Base-by-base conservation (phyloP, 2,888 invertebrate species). In the Gerosis bhagava region DNA sequence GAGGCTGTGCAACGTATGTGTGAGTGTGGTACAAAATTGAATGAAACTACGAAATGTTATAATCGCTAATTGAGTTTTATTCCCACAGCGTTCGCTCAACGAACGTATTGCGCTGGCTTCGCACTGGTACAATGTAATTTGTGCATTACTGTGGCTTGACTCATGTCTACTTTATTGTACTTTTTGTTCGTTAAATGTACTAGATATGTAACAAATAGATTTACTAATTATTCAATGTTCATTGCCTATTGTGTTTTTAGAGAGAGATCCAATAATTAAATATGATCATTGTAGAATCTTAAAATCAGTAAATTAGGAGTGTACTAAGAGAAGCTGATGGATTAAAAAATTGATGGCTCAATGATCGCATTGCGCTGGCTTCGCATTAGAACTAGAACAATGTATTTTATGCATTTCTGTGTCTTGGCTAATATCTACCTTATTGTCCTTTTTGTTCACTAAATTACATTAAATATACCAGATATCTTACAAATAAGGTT, bases 1-100 rank as follows among this genome's bases (percentile, higher is more conserved):
- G n/a, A n/a, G n/a, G n/a, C n/a, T n/a, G n/a, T n/a, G n/a, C n/a
- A n/a, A n/a, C n/a, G 19, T 39, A 17, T n/a, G 17, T 26, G 13
- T 26, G 15, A 10, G 24, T 29, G 19, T 22, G 16, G 29, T 32
- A 37, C 45, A 25, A 31, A 45, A 39, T 45, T 45, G 37, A 45
- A 54, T 60, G 64, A 60, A 67, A 62, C 61, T 58, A 54, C 56
- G 62, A 65, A 70, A 66, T 65, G 60, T 62, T 63, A 69, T 72
- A 70, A 70, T 73, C 63, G 67, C 70, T 73, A 73, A 76, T 73
- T 72, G 71, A 71, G 68, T 77, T 74, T 69, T 59, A 63, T 64
- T 63, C 63, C 61, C 64, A 60, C 56, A 59, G 53, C 57, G 53
- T 51, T 45, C 49, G 40, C 29, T 40, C 54, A 54, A 56, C 54